Base-by-base conservation (phyloP, 2,797 vertebrate species). In the Argentina silus region DNA sequence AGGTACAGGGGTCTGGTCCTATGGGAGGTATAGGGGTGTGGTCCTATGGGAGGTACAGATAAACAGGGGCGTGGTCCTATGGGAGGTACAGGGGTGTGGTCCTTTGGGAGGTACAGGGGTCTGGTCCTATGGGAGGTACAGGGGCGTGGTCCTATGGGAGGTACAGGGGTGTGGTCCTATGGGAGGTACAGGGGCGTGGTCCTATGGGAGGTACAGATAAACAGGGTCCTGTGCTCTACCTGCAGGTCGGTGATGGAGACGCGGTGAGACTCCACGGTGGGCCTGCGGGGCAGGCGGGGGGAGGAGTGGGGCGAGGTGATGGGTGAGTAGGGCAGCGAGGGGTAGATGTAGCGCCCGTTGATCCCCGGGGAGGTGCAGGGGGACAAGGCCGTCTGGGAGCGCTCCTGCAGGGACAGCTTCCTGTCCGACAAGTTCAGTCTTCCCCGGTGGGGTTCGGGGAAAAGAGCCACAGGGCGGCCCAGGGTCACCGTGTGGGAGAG, bases 241-340 rank as follows among this genome's bases (percentile, higher is more conserved):
- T 98, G 97, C 75, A 98, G 89, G 63, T 98, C 97, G 0, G 95
- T 99, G 93, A 99, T 98, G 72, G 97, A 98, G 73, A 99, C 97
- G 0, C 96, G 93, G 90, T 98, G 96, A 0, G 97, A 99, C 87
- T 99, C 97, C 82, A 99, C 96, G 0, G 98, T 99, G 0, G 97
- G 97, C 64, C 96, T 83, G 63, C 97, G 95, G 0, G 96, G 96
- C 82, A 98, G 86, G 45, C 97, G 95, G 0, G 98, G 97, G 6
- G 98, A 98, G 0, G 96, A 96, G 85, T 98, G 97, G 0, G 98
- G 98, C 0, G 97, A 99, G 0, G 95, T 95, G 74, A 96, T 92
- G 0, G 98, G 97, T 0, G 96, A 99, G 85, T 95, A 95, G 0
- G 96, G 94, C 21, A 97, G 89, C 0, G 95, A 96, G 0, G 96